Percentiles rank a stretch among this genome's conserved stretches.
phyloP scores from a whole-genome alignment of 2,888 invertebrate species.

The Drosophila mimica region DNA sequence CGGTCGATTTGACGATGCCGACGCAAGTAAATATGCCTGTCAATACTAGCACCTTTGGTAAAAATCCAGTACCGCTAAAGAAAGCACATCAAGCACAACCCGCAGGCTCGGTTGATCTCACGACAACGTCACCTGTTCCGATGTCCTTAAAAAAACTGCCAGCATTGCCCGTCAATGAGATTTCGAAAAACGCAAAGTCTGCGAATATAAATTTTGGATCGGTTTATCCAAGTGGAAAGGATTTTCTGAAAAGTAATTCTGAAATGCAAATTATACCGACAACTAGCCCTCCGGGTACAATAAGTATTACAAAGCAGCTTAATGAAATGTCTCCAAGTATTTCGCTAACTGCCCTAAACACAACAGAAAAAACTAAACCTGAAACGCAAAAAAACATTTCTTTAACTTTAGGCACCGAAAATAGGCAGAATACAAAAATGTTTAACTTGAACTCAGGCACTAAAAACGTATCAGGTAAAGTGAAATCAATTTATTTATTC shows the following conservation, averaged over 20 bases:
- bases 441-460: conserved; percentile 23
- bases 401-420: conserved; percentile 2
- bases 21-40: conserved; percentile 2
- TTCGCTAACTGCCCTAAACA: conserved; percentile 75
- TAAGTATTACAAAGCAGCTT: conserved; percentile 77
- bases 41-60: conserved; percentile 1
- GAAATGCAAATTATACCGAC: conserved; percentile 83
- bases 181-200: background rate
- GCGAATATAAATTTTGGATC: conserved; percentile 29
- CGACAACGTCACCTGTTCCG: background rate
- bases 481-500: background rate
- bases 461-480: background rate
- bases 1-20: conserved; percentile 44
- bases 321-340: conserved; percentile 81
- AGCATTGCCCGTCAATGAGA: conserved; percentile 9
- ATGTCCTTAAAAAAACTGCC: conserved; percentile 7
- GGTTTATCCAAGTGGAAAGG: conserved; percentile 30
- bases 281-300: conserved; percentile 74
- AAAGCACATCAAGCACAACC: conserved; percentile 12
- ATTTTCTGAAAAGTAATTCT: conserved; percentile 54
- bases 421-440: conserved; percentile 12
- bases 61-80: conserved; percentile 5
- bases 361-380: conserved; percentile 35
- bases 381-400: conserved; percentile 14
- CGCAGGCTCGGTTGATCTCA: conserved; percentile 31